phyloP scores from a whole-genome alignment of 2,888 invertebrate species.

The Coenonympha glycerion region DNA sequence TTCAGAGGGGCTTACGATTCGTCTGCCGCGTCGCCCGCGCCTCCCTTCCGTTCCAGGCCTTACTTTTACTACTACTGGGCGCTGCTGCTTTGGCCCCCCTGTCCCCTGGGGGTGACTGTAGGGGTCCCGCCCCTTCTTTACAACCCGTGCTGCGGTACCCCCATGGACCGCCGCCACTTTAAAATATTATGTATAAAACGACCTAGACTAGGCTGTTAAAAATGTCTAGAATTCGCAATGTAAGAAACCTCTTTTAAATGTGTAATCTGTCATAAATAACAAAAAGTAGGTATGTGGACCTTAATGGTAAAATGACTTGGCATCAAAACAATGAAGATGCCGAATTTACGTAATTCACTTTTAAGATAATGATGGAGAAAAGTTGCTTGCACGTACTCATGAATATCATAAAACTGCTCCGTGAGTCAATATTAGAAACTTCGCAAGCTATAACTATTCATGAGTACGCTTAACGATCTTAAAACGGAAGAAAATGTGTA shows the following conservation, averaged over 20 bases:
- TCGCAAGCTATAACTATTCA: neutral
- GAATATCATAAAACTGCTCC: too few species aligned
- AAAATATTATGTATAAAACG: neutral
- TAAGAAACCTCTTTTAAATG: too few species aligned
- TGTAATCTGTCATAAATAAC: too few species aligned
- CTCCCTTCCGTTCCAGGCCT: slow-evolving; percentile 94
- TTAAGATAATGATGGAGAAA: too few species aligned
- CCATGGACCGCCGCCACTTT: slow-evolving; percentile 91
- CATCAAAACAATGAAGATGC: too few species aligned
- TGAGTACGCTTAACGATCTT: neutral
- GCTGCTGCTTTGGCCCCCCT: slow-evolving; percentile 94
- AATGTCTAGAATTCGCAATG: too few species aligned
- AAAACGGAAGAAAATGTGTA: neutral
- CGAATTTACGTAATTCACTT: too few species aligned
- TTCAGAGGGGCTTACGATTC: slow-evolving; percentile 86
- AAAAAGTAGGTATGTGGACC: too few species aligned
- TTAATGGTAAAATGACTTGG: too few species aligned
- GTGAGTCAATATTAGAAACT: too few species aligned
- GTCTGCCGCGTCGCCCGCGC: slow-evolving; percentile 92
- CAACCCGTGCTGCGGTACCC: slow-evolving; percentile 90
- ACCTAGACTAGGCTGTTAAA: neutral
- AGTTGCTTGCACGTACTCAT: too few species aligned
- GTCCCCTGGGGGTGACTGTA: slow-evolving; percentile 87
- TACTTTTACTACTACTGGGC: slow-evolving; percentile 93
- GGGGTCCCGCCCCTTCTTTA: slow-evolving; percentile 84